Evolutionary conservation across 2,797 vertebrate genomes (phyloP), one percentile per base, ranked within the genome.

Genomic region (Tenualosa thibaudeaui): DNA sequence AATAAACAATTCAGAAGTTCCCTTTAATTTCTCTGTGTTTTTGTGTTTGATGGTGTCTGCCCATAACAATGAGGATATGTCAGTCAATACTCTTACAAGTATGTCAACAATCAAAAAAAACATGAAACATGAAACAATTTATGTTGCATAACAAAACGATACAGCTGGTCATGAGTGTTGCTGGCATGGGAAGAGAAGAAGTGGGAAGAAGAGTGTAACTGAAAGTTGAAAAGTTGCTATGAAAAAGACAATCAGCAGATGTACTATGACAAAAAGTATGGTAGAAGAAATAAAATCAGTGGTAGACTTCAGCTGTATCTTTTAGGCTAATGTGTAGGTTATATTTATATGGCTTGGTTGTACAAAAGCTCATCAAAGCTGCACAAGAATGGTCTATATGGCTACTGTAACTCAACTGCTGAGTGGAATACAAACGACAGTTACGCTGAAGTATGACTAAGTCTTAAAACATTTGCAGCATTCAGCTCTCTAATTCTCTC

Each of bases 361-460:
- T 15, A 46, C 37, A 46, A 78, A 31, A 40, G 65, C 24, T 71
- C 31, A 71, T 71, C 65, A 71, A 71, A 71, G 31, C 31, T 31
- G 65, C 26, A 31, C 31, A 13, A 75, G 17, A 17, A 78, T 46
- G 58, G 54, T 88, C 40, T 56, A 13, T 71, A 84, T 60, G 54
- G 50, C 83, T 40, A 19, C 68, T 81, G 43, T 85, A 81, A 85
- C 78, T 83, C 24, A 81, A 8, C 50, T 3, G 46, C 24, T 81
- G 84, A 62, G 71, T 56, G 60, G 49, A 81, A 84, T 81, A 40
- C 81, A 43, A 65, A 84, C 81, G 84, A 87, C 26, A 83, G 84
- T 58, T 22, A 85, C 26, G 51, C 62, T 84, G 53, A 84, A 83
- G n/a, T 50, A 86, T 86, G 84, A 86, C 84, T 85, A 65, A 60